A percentile compares a stretch with the other conserved stretches of the same genome.
Conservation (phyloP, 2,888 invertebrate genomes). For the Cataglyphis albicans region DNA sequence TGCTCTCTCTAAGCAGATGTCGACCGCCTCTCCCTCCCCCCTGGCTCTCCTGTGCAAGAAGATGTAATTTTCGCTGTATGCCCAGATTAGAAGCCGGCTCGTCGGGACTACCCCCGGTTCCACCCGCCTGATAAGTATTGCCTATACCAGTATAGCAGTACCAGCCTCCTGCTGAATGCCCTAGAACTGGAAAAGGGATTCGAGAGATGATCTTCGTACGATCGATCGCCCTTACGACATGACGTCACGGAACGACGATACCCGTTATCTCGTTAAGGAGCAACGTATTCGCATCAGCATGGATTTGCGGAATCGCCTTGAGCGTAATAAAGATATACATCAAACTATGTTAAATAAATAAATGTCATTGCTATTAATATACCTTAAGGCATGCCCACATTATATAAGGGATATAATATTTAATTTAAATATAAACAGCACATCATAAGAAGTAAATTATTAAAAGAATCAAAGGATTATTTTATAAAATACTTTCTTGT, state of each 20-base stretch:
- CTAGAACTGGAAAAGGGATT: conserved; percentile 75
- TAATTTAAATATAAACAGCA: conserved; percentile 5
- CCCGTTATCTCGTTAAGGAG: conserved; percentile 69
- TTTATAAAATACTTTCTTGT: background rate
- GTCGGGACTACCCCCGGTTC: conserved; percentile 55
- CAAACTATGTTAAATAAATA: conserved; percentile 41
- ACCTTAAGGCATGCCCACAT: background rate
- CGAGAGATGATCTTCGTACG: conserved; percentile 71
- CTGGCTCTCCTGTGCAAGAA: conserved; percentile 46
- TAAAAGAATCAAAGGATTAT: background rate
- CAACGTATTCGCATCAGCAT: conserved; percentile 59
- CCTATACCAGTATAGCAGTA: conserved; percentile 49
- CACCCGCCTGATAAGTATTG: conserved; percentile 72
- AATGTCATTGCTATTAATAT: conserved; percentile 46
- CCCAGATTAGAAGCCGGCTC: conserved; percentile 82
- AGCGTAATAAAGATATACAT: conserved; percentile 41
- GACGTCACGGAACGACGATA: conserved; percentile 69
- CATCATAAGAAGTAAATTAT: background rate
- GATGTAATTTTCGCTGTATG: conserved; percentile 84
- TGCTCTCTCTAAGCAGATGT: conserved; percentile 73
- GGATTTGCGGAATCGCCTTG: conserved; percentile 63
- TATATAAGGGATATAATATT: background rate
- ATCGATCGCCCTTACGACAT: conserved; percentile 70
- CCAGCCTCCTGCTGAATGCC: conserved; percentile 66
- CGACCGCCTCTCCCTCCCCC: conserved; percentile 58